Evolutionary conservation across 2,113 vertebrate species (phyloP), one percentile per base, ranked within the genome.

Genomic region (Laterallus jamaicensis): DNA sequence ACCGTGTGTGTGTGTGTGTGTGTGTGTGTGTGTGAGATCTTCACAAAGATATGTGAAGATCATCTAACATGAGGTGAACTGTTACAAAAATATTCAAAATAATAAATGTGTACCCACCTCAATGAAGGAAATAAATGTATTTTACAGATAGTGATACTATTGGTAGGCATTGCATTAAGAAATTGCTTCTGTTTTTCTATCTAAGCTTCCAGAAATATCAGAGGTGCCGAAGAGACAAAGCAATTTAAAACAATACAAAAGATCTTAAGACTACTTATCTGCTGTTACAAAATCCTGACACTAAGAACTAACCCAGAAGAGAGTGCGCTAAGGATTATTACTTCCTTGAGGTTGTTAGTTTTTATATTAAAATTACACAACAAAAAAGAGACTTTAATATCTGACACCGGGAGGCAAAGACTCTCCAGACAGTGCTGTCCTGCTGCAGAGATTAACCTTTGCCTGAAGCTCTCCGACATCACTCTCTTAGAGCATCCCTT

Each of bases 1-100:
- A 21, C 11, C 42, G 16, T 44, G 15, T 64, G 69, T 0, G 0
- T 35, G 0, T 35, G 13, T 26, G 12, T 35, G 42, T n/a, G 16
- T 44, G 15, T 64, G 69, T 0, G 0, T 35, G 0, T 35, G 13
- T 26, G 12, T 35, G 42, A 31, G 16, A 58, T 63, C n/a, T 67
- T 91, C 25, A 9, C 5, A 25, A 70, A 28, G 10, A 21, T 44
- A 52, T 12, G 21, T 56, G 68, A 69, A 82, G 56, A 80, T 69
- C 29, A 58, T 2, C 17, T 60, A 55, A 19, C 17, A 16, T 3
- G 8, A 86, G 28, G 11, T 44, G 19, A 70, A 74, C 6, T 22
- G 40, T 32, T 60, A 71, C 3, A 28, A 59, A 42, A 75, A 55
- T 10, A 28, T 15, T 42, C 5, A 11, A 31, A 92, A n/a, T 31